Conservation (phyloP, 2,888 invertebrate species). For the Eucera pruinosa region DNA sequence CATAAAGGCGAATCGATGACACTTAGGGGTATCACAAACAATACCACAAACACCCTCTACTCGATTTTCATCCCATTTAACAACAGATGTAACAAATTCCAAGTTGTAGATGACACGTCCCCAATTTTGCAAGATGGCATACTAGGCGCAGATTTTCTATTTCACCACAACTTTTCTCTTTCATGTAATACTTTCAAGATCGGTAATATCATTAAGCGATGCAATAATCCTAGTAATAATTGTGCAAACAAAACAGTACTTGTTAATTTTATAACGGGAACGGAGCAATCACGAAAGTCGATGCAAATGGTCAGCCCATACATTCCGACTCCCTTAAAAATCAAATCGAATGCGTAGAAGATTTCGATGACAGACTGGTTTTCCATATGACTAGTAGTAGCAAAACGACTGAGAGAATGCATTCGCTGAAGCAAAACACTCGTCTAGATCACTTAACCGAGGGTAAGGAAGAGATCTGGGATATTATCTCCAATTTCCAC, state of each 20-base stretch:
- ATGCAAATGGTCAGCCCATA: constrained; percentile 3
- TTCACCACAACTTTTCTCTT: too few species aligned
- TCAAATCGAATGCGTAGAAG: constrained; percentile 7
- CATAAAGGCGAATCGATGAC: background rate
- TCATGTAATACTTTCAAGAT: background rate
- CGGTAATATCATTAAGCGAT: constrained; percentile 6
- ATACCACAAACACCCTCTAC: background rate
- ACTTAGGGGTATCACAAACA: too few species aligned
- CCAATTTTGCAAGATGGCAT: background rate
- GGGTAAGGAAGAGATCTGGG: background rate
- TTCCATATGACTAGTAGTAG: background rate
- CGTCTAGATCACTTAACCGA: too few species aligned
- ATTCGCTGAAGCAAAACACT: background rate
- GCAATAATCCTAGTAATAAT: background rate
- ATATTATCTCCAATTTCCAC: background rate
- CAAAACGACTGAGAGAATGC: background rate
- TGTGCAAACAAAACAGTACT: constrained; percentile 9
- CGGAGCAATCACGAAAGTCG: too few species aligned
- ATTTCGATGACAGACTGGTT: constrained; percentile 16
- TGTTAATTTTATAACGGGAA: constrained; percentile 6
- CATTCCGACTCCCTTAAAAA: background rate
- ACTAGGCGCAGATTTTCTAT: background rate
- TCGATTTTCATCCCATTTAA: background rate
- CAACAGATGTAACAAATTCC: background rate
- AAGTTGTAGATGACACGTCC: background rate